Percentiles rank a stretch among this genome's conserved stretches.
These are phyloP conservation scores for Clanis bilineata DNA, from an alignment of 2,888 invertebrate genomes.

Conservation along the genomic window DNA sequence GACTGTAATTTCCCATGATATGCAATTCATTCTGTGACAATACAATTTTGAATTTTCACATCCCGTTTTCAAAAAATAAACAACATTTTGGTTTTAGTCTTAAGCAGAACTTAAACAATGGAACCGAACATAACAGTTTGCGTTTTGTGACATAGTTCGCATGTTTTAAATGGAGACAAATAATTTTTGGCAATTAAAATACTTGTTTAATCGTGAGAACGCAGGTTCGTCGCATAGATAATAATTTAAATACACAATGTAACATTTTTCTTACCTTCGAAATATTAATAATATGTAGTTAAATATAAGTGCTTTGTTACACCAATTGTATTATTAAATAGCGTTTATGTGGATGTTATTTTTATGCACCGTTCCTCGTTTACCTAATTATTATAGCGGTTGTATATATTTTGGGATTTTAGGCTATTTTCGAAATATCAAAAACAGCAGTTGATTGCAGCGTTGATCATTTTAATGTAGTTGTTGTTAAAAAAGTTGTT, in stretches of 20 bases:
- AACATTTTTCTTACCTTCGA: background rate
- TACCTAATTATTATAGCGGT: too few relatives aligned
- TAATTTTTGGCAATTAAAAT: constrained; percentile 1
- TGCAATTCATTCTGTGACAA: background rate
- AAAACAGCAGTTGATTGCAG: too few relatives aligned
- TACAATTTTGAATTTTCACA: background rate
- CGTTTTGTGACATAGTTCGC: constrained; percentile 9
- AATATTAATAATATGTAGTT: background rate
- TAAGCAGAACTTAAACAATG: background rate
- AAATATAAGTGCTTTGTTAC: background rate
- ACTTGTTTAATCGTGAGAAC: constrained; percentile 5
- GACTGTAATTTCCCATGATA: background rate
- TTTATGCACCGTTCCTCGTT: too few relatives aligned
- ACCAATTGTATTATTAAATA: background rate
- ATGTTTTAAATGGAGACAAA: constrained; percentile 2
- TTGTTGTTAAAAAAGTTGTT: too few relatives aligned
- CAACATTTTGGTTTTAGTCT: background rate
- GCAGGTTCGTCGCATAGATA: background rate
- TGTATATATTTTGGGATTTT: too few relatives aligned
- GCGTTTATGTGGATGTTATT: too few relatives aligned
- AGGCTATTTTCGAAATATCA: too few relatives aligned
- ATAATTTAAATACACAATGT: background rate
- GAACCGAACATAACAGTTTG: background rate
- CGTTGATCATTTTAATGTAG: too few relatives aligned
- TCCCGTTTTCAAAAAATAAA: background rate